Evolutionary conservation across 1,140 invertebrate genomes (phyloP).

Genomic region (Orius laevigatus): DNA sequence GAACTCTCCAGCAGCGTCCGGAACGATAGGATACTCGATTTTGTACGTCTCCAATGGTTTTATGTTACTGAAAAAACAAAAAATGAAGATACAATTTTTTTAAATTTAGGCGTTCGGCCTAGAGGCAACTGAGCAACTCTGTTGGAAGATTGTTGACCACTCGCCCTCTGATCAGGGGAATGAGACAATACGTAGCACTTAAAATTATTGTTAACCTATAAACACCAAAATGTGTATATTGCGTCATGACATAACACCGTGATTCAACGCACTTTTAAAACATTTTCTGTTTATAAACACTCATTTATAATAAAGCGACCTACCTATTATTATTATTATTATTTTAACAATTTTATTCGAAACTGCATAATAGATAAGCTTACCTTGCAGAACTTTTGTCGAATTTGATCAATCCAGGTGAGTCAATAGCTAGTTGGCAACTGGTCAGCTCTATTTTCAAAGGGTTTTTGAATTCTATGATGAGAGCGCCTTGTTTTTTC

Average conservation of each 20-base stretch:
- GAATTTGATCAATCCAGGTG: slow-evolving; percentile 42
- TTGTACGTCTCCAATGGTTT: slow-evolving; percentile 32
- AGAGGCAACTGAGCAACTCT: too few relatives aligned
- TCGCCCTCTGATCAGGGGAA: too few relatives aligned
- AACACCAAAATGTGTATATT: too few relatives aligned
- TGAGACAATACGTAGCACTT: too few relatives aligned
- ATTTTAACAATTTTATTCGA: background rate
- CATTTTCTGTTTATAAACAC: too few relatives aligned
- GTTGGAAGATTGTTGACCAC: too few relatives aligned
- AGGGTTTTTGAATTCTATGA: slow-evolving; percentile 45
- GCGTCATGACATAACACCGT: too few relatives aligned
- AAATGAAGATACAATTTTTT: background rate
- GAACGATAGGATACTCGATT: slow-evolving; percentile 35
- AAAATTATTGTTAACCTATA: too few relatives aligned
- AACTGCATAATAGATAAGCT: slow-evolving; percentile 9
- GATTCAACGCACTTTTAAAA: too few relatives aligned
- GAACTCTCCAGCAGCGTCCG: slow-evolving; percentile 32
- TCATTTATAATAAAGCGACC: too few relatives aligned
- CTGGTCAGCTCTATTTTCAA: slow-evolving; percentile 39
- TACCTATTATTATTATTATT: too few relatives aligned
- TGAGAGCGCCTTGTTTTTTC: background rate
- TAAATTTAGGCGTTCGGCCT: too few relatives aligned
- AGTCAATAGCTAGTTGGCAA: slow-evolving; percentile 48
- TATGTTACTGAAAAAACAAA: slow-evolving; percentile 28
- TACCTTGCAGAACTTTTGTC: slow-evolving; percentile 31